Conservation (phyloP, 2,113 vertebrate species). For the Lepus timidus region DNA sequence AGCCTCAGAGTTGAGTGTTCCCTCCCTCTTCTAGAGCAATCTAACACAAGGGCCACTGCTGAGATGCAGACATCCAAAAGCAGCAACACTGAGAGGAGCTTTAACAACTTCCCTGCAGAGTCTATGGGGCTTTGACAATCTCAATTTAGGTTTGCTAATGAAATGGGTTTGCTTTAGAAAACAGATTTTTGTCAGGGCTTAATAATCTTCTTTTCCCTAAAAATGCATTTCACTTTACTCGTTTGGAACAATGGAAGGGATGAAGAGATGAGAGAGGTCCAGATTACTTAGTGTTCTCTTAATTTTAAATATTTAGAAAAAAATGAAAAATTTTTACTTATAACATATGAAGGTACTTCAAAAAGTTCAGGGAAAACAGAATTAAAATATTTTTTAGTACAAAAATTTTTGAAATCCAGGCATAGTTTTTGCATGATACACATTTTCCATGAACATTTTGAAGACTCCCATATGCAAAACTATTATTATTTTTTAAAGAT, state of each 20-base stretch:
- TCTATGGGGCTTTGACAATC: slow-evolving; percentile 61
- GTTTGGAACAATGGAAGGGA: slow-evolving; percentile 47
- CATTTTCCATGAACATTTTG: no score
- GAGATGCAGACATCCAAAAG: slow-evolving; percentile 18
- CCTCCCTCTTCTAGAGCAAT: not conserved
- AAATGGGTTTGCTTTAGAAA: slow-evolving; percentile 71
- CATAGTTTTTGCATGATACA: no score
- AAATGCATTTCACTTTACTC: slow-evolving; percentile 52
- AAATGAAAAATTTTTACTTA: slow-evolving; percentile 55
- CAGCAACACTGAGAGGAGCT: slow-evolving; percentile 45
- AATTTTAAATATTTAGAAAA: slow-evolving; percentile 44
- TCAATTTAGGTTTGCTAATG: slow-evolving; percentile 75
- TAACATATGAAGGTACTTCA: not conserved
- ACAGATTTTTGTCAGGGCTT: slow-evolving; percentile 62
- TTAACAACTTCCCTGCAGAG: slow-evolving; percentile 67
- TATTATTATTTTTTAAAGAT: no score
- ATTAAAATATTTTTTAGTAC: no score
- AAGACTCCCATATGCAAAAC: no score
- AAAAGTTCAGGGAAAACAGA: no score
- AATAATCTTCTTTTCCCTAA: not conserved
- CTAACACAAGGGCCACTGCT: not conserved
- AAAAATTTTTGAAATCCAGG: no score
- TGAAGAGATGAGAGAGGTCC: not conserved
- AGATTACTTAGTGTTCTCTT: not conserved
- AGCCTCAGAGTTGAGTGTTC: slow-evolving; percentile 29